Conservation (phyloP, 2,113 vertebrate genomes). For the Pavo muticus region DNA sequence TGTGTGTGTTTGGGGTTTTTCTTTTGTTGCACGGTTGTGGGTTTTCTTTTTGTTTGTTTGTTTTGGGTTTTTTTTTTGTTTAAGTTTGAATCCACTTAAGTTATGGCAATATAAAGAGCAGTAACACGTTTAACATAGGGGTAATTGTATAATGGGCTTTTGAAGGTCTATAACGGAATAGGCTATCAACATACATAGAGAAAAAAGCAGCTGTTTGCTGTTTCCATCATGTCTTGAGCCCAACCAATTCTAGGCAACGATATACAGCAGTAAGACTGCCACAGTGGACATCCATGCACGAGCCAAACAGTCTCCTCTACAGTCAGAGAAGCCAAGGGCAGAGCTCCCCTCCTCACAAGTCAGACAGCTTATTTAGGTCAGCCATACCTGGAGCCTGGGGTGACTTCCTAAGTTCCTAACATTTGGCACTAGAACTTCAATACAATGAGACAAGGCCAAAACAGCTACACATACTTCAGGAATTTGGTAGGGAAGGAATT, state of each 20-base stretch:
- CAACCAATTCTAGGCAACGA: neutral
- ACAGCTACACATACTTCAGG: neutral
- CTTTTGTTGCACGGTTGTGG: too few species aligned
- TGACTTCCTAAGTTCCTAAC: neutral
- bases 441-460: neutral
- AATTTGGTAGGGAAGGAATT: neutral
- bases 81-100: neutral
- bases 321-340: neutral
- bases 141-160: accelerated
- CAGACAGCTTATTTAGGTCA: neutral
- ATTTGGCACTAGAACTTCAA: neutral
- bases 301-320: neutral
- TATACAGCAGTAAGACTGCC: neutral
- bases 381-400: neutral
- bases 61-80: accelerated
- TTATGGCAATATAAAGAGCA: too few species aligned
- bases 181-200: neutral
- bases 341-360: neutral
- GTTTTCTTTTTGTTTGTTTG: neutral
- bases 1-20: too few species aligned
- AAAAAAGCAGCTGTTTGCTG: neutral
- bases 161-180: neutral
- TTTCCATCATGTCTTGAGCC: neutral
- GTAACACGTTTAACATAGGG: neutral
- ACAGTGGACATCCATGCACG: too few species aligned